phyloP scores from a whole-genome alignment of 1,140 invertebrate species.

The Wiebesia pumilae region DNA sequence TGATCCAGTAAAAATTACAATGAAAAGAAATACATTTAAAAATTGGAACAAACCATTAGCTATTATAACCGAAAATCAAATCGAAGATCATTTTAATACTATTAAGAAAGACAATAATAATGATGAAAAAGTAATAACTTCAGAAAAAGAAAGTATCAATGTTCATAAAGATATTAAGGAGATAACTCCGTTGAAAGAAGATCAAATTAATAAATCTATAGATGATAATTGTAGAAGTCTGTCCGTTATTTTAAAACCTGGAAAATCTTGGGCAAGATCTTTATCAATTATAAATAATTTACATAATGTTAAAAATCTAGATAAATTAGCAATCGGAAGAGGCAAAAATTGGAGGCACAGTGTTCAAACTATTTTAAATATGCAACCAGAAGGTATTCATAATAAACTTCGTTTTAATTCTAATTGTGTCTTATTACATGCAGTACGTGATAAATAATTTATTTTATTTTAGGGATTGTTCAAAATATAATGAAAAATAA shows the following conservation, averaged over 20 bases:
- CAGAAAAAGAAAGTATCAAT: no score
- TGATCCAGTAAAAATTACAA: constrained; percentile 57
- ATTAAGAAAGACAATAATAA: constrained; percentile 19
- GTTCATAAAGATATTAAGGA: not conserved
- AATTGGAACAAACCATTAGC: constrained; percentile 54
- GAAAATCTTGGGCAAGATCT: constrained; percentile 71
- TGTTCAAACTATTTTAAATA: constrained; percentile 62
- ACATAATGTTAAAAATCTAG: constrained; percentile 59
- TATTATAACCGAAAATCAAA: constrained; percentile 36
- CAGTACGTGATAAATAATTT: not conserved
- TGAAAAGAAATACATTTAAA: constrained; percentile 53
- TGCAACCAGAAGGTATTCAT: constrained; percentile 60
- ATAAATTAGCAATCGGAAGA: constrained; percentile 61
- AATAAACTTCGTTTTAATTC: constrained; percentile 27
- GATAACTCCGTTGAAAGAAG: not conserved
- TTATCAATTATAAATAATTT: constrained; percentile 69
- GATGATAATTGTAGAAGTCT: constrained; percentile 15
- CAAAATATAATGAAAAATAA: constrained; percentile 57
- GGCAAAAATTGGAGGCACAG: constrained; percentile 69
- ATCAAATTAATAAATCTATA: not conserved
- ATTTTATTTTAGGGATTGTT: constrained; percentile 52
- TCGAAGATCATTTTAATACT: constrained; percentile 2
- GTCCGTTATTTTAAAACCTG: constrained; percentile 65
- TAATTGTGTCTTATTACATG: not conserved
- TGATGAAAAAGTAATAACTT: not conserved